Percentiles rank a stretch among this genome's conserved stretches.
phyloP scores from a whole-genome alignment of 2,113 vertebrate genomes.

The Brienomyrus brachyistius region DNA sequence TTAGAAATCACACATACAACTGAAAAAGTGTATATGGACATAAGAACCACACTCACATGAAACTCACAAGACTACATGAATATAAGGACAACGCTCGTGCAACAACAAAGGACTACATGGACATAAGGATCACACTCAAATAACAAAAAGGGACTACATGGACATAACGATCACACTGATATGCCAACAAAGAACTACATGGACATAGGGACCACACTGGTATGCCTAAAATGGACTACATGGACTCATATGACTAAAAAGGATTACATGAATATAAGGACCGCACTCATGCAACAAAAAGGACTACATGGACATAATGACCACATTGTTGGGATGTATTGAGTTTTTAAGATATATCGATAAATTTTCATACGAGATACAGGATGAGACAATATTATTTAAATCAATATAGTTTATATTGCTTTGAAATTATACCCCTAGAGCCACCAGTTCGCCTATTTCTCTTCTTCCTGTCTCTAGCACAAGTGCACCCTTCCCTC shows the following conservation, averaged over 20 bases:
- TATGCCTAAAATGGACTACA: background rate
- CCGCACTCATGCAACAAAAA: background rate
- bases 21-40: background rate
- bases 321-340: no score
- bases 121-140: no score
- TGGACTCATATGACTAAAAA: background rate
- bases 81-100: no score
- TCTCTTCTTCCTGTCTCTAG: no score
- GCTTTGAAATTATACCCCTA: no score
- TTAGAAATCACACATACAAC: background rate
- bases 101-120: background rate
- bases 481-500: no score
- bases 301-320: background rate
- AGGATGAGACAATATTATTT: no score
- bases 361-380: no score
- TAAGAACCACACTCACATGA: background rate
- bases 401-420: no score
- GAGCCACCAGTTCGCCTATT: no score
- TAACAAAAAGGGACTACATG: background rate
- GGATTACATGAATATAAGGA: background rate
- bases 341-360: no score
- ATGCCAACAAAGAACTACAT: background rate
- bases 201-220: background rate
- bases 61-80: no score
- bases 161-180: background rate